phyloP scores from a whole-genome alignment of 2,797 vertebrate species.

The Phaenicophaeus curvirostris region DNA sequence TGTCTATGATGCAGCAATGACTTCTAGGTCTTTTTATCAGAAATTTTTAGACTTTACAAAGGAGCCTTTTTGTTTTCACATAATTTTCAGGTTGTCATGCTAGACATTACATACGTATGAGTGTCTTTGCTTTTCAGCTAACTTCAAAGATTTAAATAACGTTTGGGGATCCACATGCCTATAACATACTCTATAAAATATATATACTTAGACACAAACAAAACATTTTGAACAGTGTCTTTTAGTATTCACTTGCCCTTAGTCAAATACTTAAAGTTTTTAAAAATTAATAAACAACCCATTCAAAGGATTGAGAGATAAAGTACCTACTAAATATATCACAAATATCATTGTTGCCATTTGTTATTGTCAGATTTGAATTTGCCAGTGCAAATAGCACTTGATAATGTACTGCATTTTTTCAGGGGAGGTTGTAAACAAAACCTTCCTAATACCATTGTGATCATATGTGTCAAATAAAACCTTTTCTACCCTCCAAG shows the following conservation, averaged over 20 bases:
- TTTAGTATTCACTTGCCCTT: slow-evolving; percentile 34
- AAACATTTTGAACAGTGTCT: slow-evolving; percentile 13
- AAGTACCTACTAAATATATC: slow-evolving; percentile 13
- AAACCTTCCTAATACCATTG: slow-evolving; percentile 50
- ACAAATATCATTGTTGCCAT: not conserved
- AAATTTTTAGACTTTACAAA: slow-evolving; percentile 52
- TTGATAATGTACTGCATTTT: not conserved
- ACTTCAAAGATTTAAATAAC: slow-evolving; percentile 72
- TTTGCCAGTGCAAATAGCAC: not conserved
- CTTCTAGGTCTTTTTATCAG: not conserved
- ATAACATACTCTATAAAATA: slow-evolving; percentile 58
- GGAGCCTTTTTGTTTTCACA: slow-evolving; percentile 36
- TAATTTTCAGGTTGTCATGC: slow-evolving; percentile 64
- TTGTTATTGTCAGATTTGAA: slow-evolving; percentile 32
- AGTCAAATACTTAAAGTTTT: slow-evolving; percentile 35
- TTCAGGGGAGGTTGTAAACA: slow-evolving; percentile 27
- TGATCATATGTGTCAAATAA: slow-evolving; percentile 55
- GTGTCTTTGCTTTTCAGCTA: slow-evolving; percentile 64
- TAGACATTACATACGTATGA: slow-evolving; percentile 59
- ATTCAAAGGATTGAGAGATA: not conserved
- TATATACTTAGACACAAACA: slow-evolving; percentile 47
- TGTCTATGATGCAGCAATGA: not conserved
- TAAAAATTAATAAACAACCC: slow-evolving; percentile 39
- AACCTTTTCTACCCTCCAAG: slow-evolving; percentile 51
- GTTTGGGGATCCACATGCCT: slow-evolving; percentile 52